Evolutionary conservation across 2,113 vertebrate species (phyloP).

Genomic region (Fregetta grallaria): DNA sequence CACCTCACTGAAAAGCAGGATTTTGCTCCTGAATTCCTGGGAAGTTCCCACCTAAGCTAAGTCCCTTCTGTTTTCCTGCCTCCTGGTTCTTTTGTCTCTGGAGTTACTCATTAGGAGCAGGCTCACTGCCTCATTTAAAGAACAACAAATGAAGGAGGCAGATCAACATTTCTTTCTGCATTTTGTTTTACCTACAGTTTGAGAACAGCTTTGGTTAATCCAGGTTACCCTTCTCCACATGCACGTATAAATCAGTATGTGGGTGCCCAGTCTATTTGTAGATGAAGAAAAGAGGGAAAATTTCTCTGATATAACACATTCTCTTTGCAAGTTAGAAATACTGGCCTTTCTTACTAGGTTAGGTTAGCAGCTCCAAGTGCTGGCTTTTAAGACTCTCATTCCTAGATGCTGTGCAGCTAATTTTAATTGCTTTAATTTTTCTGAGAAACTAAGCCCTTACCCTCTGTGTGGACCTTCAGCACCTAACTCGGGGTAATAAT

Average conservation of each 20-base stretch:
- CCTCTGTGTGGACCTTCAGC: background rate
- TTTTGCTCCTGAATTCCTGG: constrained; percentile 41
- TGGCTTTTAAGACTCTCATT: background rate
- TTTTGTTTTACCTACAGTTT: background rate
- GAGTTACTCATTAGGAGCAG: constrained; percentile 18
- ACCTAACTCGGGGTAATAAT: background rate
- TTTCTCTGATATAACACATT: background rate
- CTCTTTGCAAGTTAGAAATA: background rate
- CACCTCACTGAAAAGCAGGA: constrained; percentile 9
- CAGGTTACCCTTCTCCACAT: background rate
- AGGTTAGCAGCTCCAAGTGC: background rate
- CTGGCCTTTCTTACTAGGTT: background rate
- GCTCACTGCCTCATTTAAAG: constrained; percentile 17
- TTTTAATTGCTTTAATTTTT: constrained; percentile 16
- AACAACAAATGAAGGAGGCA: background rate
- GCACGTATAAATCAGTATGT: background rate
- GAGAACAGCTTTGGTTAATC: background rate
- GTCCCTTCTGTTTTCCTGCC: background rate
- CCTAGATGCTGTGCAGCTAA: background rate
- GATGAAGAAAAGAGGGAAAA: background rate
- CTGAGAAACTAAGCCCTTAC: background rate
- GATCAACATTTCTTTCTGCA: background rate
- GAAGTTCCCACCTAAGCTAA: background rate
- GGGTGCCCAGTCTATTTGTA: background rate
- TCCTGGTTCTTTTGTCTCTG: constrained; percentile 8